Evolutionary conservation across 37 sponge, comb jelly and placozoan species (phyloP), one percentile per base, ranked within the genome.

Genomic region (Bolinopsis microptera): DNA sequence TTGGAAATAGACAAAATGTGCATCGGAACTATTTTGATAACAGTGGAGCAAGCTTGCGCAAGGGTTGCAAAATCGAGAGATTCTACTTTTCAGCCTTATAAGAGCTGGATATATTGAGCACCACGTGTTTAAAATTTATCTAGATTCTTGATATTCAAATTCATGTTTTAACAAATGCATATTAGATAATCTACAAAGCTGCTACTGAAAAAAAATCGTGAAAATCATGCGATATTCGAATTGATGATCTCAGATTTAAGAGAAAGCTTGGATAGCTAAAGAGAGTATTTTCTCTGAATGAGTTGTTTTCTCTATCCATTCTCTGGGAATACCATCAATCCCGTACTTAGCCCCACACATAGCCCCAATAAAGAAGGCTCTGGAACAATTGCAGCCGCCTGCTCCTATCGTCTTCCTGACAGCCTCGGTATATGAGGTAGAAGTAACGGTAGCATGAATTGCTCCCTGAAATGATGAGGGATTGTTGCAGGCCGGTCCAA

Each of bases 321-420:
- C 93, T 32, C 74, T 77, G 9, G 94, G 95, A 23, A 94, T 93
- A 69, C 82, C 93, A 0, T 93, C 93, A 2, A 94, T 83, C 3
- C 95, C 95, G 21, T 74, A 72, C 80, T 35, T 77, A 1, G 80
- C 80, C 26, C 80, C 80, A 77, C 35, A 32, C 80, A 77, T 77
- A 77, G 94, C 93, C 25, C 94, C 95, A 68, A 80, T 83, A 90
- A 94, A 92, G 22, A 38, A 24, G 0, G 35, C 25, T 36, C 95
- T 83, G 31, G 93, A 92, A 92, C 95, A 95, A 92, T 93, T 94
- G 92, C 94, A 94, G 26, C 95, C 95, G 21, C 74, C 95, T 31
- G 94, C 95, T 67, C 76, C 23, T 30, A 95, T 94, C 0, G 80
- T 93, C 2, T 25, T 25, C 76, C 93, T 69, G 31, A 95, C 93